Evolutionary conservation across 2,113 vertebrate species (phyloP).

Genomic region (Caracal caracal): DNA sequence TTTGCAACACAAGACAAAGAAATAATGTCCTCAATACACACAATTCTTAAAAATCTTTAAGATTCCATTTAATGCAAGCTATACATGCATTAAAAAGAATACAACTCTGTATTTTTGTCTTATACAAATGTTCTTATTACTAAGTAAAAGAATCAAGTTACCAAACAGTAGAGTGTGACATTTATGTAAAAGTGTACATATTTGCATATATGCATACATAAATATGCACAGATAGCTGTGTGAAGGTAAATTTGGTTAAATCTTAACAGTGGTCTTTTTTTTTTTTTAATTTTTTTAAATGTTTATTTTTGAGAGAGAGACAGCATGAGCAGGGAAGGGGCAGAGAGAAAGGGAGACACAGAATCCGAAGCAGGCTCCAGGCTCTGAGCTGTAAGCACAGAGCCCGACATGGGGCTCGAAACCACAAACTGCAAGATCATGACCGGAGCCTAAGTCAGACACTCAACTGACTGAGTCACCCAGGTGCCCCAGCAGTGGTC

Average conservation of each 20-base stretch:
- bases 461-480: too few relatives aligned
- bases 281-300: background rate
- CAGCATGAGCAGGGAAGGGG: too few relatives aligned
- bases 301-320: too few relatives aligned
- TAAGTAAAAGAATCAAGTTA: slow-evolving; percentile 30
- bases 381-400: too few relatives aligned
- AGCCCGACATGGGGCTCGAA: too few relatives aligned
- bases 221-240: background rate
- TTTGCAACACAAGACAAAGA: slow-evolving; percentile 10
- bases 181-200: background rate
- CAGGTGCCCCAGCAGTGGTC: background rate
- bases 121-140: slow-evolving; percentile 44
- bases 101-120: background rate
- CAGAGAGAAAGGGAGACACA: too few relatives aligned
- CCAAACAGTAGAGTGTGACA: background rate
- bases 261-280: slow-evolving; percentile 34
- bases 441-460: too few relatives aligned
- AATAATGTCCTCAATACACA: background rate
- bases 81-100: slow-evolving; percentile 9
- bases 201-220: background rate
- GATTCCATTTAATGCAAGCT: slow-evolving; percentile 39
- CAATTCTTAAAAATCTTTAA: slow-evolving; percentile 18
- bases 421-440: too few relatives aligned
- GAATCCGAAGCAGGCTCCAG: too few relatives aligned
- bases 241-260: slow-evolving; percentile 27